Conservation (phyloP, 2,113 vertebrate genomes). For the Zootoca vivipara region DNA sequence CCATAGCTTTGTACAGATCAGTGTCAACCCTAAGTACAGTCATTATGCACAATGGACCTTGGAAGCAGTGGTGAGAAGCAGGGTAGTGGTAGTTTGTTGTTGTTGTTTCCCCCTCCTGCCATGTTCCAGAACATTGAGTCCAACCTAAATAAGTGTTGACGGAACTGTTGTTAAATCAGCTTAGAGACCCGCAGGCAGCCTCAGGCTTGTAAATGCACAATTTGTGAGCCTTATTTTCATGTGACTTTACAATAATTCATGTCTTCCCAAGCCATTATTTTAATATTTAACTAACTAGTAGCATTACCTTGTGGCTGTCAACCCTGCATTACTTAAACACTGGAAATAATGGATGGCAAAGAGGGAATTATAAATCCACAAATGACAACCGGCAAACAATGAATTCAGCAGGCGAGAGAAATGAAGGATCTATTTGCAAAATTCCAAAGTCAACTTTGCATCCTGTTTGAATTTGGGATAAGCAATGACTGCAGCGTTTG, state of each 20-base stretch:
- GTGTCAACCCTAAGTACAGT: not conserved
- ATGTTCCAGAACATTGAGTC: slow-evolving; percentile 1
- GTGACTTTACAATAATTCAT: slow-evolving; percentile 7
- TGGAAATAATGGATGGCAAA: slow-evolving; percentile 9
- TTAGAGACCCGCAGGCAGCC: not conserved
- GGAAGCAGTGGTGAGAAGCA: not conserved
- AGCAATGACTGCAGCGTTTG: not conserved
- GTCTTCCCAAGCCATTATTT: slow-evolving; percentile 5
- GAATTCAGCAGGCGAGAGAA: not conserved
- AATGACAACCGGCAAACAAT: not conserved
- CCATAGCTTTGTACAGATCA: not conserved
- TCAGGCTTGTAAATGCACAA: slow-evolving; percentile 1
- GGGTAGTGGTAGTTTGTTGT: not conserved
- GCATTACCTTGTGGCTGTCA: not conserved
- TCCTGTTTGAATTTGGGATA: not conserved
- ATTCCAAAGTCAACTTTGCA: not conserved
- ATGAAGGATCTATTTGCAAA: not conserved
- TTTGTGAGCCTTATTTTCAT: not conserved
- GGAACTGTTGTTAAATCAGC: slow-evolving; percentile 2
- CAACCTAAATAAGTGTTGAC: not conserved
- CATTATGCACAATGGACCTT: not conserved
- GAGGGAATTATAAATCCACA: not conserved
- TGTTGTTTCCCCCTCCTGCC: not conserved
- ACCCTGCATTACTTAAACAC: slow-evolving; percentile 12
- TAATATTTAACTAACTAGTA: slow-evolving; percentile 28